Conservation (phyloP, 1,140 invertebrate genomes). For the Choristoneura fumiferana region DNA sequence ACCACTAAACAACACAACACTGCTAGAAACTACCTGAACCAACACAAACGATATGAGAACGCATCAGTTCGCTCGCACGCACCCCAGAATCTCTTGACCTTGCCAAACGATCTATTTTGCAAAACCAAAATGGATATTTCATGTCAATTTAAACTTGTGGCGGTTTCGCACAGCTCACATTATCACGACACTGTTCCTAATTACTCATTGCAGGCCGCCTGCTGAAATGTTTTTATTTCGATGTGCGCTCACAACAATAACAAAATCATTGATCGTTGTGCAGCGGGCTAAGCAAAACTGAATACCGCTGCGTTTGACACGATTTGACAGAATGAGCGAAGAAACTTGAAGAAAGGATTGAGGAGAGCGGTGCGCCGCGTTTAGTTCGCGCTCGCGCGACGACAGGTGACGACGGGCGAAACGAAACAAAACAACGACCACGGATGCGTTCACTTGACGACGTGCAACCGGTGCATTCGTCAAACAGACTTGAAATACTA, state of each 20-base stretch:
- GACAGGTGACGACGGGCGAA: neutral
- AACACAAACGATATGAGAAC: slow-evolving; percentile 32
- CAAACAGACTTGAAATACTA: no score
- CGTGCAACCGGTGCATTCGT: no score
- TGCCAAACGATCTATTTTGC: slow-evolving; percentile 52
- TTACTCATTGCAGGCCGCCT: slow-evolving; percentile 21
- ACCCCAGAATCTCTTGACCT: slow-evolving; percentile 46
- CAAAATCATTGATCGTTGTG: slow-evolving; percentile 59
- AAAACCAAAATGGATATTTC: slow-evolving; percentile 44
- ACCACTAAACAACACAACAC: slow-evolving; percentile 49
- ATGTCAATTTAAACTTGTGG: slow-evolving; percentile 34
- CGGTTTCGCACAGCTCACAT: slow-evolving; percentile 46
- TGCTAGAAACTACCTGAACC: slow-evolving; percentile 34
- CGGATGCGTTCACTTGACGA: slow-evolving; percentile 13
- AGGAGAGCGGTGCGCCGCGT: neutral
- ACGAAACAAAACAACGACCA: slow-evolving; percentile 1
- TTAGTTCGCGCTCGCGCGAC: slow-evolving; percentile 6
- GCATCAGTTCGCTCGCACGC: slow-evolving; percentile 53
- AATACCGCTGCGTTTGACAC: slow-evolving; percentile 22
- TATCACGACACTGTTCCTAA: slow-evolving; percentile 35
- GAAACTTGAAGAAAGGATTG: neutral
- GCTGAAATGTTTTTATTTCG: slow-evolving; percentile 32
- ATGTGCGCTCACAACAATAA: slow-evolving; percentile 59
- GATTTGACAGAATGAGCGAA: slow-evolving; percentile 59
- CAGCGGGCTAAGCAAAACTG: slow-evolving; percentile 34